A percentile compares a stretch with the other conserved stretches of the same genome.
phyloP scores from a whole-genome alignment of 2,113 vertebrate genomes.

The Elachura formosa region DNA sequence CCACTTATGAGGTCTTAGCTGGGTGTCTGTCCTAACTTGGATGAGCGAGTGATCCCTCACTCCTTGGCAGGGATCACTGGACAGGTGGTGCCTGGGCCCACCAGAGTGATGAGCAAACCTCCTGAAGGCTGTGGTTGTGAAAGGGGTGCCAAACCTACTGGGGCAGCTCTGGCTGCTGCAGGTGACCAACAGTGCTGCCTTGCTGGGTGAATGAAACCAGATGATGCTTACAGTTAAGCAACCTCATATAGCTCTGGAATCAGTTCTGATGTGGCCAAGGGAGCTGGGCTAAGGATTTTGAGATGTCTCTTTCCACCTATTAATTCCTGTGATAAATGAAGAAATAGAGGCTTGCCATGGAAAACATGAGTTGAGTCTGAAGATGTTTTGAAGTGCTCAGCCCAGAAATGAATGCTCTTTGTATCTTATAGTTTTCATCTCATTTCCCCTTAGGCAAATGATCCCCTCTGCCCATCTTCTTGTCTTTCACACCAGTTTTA shows the following conservation, averaged over 20 bases:
- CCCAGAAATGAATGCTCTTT: background rate
- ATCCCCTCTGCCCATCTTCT: background rate
- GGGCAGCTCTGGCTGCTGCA: background rate
- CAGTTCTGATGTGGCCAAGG: background rate
- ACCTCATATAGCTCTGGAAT: background rate
- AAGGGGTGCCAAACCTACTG: background rate
- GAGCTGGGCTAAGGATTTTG: background rate
- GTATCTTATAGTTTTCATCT: background rate
- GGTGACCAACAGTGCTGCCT: fast-evolving
- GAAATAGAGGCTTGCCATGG: background rate
- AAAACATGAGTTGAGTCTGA: background rate
- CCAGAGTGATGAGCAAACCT: fast-evolving
- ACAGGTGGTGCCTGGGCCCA: background rate
- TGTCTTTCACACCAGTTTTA: background rate
- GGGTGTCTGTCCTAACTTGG: background rate
- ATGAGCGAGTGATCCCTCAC: fast-evolving
- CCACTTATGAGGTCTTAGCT: background rate
- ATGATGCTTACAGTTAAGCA: background rate
- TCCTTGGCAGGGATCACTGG: fast-evolving
- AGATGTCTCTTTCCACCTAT: background rate
- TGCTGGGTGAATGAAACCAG: background rate
- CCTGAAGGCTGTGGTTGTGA: background rate
- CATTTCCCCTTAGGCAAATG: background rate
- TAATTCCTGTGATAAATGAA: background rate
- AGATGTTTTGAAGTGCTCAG: background rate